Evolutionary conservation across 2,888 invertebrate species (phyloP), one percentile per base, ranked within the genome.

Genomic region (Habrosyne pyritoides): DNA sequence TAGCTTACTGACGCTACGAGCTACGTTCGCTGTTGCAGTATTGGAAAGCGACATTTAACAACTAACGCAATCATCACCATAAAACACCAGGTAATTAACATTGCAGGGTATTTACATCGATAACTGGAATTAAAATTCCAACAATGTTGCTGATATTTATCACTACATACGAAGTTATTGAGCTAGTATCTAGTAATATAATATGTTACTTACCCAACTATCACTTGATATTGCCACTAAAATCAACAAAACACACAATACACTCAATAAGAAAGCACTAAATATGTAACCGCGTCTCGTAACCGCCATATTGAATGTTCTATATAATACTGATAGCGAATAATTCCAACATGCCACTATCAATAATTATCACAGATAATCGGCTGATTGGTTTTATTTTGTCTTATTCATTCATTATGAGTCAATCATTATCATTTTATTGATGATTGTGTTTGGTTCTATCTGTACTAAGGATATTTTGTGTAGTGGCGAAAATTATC

Each of bases 261-360:
- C 78, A 77, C 91, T 84, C 0, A 74, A 79, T 7, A 91, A 53
- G 67, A 93, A 93, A 10, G 89, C 84, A 55, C 84, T 71, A 49
- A 91, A 91, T 64, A 93, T 88, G 46, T 85, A 91, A 28, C 80
- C 87, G 1, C 90, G 82, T 10, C 89, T 75, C 6, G 89, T 90
- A 18, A 88, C 91, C 62, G 92, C 92, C 93, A 93, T 93, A 51
- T 76, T 82, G 67, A 12, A 56, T 53, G 14, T 42, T 47, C 30
- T 28, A 48, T 47, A 59, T 58, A 60, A 62, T 18, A 68, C 64
- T 69, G 53, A 56, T 54, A 59, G 54, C 14, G 7, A 18, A 18
- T 42, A 49, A 26, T 52, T 24, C 28, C 48, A 24, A 47, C 52
- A 36, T 51, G 10, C 55, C 47, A 50, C 53, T 63, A 62, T 64